phyloP scores from a whole-genome alignment of 2,888 invertebrate species.

The Macrosoma leucophasiata region DNA sequence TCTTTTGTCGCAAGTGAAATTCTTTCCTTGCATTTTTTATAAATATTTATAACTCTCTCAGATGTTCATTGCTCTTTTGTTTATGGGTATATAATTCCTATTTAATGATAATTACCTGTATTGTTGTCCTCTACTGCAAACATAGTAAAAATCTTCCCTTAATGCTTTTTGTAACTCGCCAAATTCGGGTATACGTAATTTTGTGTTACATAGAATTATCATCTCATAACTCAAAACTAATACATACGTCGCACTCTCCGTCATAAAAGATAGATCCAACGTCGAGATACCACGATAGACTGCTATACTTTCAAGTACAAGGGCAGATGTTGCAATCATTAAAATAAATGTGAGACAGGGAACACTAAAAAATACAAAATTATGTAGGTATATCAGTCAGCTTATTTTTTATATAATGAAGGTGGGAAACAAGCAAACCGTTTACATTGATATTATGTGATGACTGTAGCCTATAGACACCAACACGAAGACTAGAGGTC shows the following conservation, averaged over 20 bases:
- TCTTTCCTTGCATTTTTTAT: too few species aligned
- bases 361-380: slow-evolving; percentile 28
- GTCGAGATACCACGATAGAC: slow-evolving; percentile 30
- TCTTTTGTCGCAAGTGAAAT: too few species aligned
- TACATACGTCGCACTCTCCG: slow-evolving; percentile 41
- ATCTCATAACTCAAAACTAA: slow-evolving; percentile 39
- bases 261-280: slow-evolving; percentile 33
- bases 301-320: slow-evolving; percentile 19
- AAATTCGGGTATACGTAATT: slow-evolving; percentile 33
- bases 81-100: too few species aligned
- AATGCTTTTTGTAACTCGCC: slow-evolving; percentile 34
- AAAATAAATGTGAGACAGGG: slow-evolving; percentile 23
- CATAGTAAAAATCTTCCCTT: slow-evolving; percentile 41
- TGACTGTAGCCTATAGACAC: too few species aligned
- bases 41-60: too few species aligned
- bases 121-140: slow-evolving; percentile 34
- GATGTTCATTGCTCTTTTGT: too few species aligned
- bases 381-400: too few species aligned
- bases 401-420: too few species aligned
- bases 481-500: too few species aligned
- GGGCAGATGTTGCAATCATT: slow-evolving; percentile 18
- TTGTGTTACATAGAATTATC: slow-evolving; percentile 35
- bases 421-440: too few species aligned
- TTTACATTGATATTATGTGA: too few species aligned
- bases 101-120: too few species aligned